Evolutionary conservation across 2,888 invertebrate species (phyloP).

Genomic region (Iselma pallidipennis): DNA sequence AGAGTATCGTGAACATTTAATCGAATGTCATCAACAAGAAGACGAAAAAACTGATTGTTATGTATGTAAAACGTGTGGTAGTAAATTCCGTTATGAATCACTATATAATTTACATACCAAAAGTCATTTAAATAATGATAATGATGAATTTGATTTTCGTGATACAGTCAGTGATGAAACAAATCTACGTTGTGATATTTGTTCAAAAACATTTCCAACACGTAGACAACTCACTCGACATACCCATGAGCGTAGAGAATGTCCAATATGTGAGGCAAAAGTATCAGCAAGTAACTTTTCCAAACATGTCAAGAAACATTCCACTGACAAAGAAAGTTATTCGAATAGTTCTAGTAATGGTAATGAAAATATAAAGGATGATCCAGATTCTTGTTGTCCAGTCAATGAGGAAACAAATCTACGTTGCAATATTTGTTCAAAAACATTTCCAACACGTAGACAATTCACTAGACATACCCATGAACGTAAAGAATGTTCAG

Average conservation of each 20-base stretch:
- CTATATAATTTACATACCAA: slow-evolving; percentile 9
- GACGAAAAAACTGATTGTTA: no score
- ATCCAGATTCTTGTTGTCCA: slow-evolving; percentile 12
- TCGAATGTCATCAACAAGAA: no score
- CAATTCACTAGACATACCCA: slow-evolving; percentile 36
- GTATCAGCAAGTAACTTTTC: slow-evolving; percentile 41
- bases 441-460: not conserved
- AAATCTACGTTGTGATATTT: no score
- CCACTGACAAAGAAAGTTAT: slow-evolving; percentile 38
- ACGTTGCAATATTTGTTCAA: not conserved
- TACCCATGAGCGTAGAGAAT: slow-evolving; percentile 40
- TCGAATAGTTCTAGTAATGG: not conserved
- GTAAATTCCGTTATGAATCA: no score
- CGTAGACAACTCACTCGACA: slow-evolving; percentile 28
- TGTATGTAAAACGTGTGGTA: no score
- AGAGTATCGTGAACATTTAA: no score
- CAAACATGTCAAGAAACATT: slow-evolving; percentile 42
- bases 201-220: not conserved
- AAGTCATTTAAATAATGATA: not conserved
- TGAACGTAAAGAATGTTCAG: slow-evolving; percentile 40
- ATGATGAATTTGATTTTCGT: slow-evolving; percentile 13
- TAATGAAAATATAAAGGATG: no score
- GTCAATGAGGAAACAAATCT: no score
- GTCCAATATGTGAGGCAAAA: slow-evolving; percentile 40
- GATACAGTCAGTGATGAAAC: not conserved